Percentiles rank a stretch among this genome's conserved stretches.
phyloP scores from a whole-genome alignment of 2,113 vertebrate species.

The Morphnarchus princeps region DNA sequence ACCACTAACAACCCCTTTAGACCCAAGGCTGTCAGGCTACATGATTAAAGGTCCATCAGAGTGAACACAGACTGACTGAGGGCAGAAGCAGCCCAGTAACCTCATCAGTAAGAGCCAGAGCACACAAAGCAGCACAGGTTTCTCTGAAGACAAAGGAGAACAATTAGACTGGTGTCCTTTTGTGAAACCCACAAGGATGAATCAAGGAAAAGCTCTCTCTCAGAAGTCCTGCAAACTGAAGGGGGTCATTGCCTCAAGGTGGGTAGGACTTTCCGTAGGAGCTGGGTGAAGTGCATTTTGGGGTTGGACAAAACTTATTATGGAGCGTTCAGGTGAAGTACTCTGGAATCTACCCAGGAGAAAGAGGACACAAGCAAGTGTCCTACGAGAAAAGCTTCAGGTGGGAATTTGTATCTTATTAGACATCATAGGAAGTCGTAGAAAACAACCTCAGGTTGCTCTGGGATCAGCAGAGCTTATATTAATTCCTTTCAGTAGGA shows the following conservation, averaged over 20 bases:
- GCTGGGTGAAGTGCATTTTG: neutral
- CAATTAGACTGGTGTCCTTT: accelerated
- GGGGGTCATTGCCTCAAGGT: neutral
- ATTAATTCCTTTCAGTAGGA: neutral
- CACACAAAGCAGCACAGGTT: neutral
- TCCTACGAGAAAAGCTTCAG: neutral
- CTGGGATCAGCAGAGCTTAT: neutral
- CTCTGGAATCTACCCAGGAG: neutral
- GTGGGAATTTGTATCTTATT: neutral
- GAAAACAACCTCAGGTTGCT: neutral
- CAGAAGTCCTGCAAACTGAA: neutral
- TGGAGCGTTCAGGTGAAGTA: neutral
- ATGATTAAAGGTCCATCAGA: neutral
- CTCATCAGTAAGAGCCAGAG: neutral
- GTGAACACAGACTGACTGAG: neutral
- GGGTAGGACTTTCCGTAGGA: neutral
- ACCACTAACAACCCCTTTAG: accelerated
- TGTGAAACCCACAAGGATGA: neutral
- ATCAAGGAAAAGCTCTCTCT: neutral
- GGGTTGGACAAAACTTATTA: neutral
- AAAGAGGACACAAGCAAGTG: neutral
- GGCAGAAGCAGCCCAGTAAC: neutral
- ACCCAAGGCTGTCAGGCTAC: neutral
- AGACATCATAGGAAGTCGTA: neutral
- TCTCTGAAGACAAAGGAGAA: neutral